Evolutionary conservation across 2,888 invertebrate species (phyloP).

Genomic region (Diaprepes abbreviatus): DNA sequence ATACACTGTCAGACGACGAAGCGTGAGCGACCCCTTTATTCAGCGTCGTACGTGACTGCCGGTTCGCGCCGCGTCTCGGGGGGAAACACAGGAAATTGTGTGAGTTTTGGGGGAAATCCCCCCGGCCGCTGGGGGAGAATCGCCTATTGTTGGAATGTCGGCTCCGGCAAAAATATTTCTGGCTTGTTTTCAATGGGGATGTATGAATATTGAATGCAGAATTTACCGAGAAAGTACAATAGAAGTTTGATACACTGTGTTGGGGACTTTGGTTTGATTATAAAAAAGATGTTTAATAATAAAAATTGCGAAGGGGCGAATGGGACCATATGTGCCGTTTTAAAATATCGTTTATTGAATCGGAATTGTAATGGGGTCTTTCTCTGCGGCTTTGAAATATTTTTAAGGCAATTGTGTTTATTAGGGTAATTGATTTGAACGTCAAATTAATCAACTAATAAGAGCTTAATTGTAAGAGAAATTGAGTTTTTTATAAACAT

Average conservation of each 20-base stretch:
- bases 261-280: constrained; percentile 4
- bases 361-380: no score
- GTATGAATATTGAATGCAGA: constrained; percentile 23
- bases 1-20: constrained; percentile 37
- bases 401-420: no score
- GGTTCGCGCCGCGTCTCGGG: constrained; percentile 27
- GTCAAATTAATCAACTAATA: no score
- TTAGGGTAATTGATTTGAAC: no score
- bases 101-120: constrained; percentile 30
- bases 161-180: constrained; percentile 30
- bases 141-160: constrained; percentile 27
- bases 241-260: constrained; percentile 2
- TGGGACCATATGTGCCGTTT: background rate
- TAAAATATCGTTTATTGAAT: background rate
- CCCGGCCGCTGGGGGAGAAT: constrained; percentile 29
- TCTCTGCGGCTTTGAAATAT: no score
- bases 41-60: constrained; percentile 45
- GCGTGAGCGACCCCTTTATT: constrained; percentile 39
- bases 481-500: no score
- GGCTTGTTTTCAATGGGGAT: constrained; percentile 26
- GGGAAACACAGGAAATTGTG: constrained; percentile 47
- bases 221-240: constrained; percentile 14
- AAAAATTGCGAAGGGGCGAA: background rate
- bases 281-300: constrained; percentile 5
- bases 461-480: no score